Conservation (phyloP, 2,888 invertebrate species). For the Perizoma affinitatum region DNA sequence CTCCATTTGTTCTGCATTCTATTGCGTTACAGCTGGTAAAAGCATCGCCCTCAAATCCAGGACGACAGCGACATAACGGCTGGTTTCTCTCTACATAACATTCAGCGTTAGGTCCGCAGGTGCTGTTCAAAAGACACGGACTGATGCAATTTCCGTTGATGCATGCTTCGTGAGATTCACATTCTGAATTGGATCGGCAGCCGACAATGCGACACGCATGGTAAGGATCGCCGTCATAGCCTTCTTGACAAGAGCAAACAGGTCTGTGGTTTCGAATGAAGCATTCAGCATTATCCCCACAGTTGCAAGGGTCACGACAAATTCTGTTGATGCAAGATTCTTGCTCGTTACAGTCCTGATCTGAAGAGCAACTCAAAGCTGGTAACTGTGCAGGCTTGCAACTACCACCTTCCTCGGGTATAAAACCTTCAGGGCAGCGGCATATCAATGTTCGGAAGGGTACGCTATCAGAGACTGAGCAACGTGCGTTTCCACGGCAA, state of each 20-base stretch:
- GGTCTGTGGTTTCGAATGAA: slow-evolving; percentile 92
- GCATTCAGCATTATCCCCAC: slow-evolving; percentile 93
- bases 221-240: slow-evolving; percentile 94
- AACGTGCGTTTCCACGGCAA: slow-evolving; percentile 89
- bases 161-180: slow-evolving; percentile 92
- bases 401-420: slow-evolving; percentile 90
- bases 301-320: slow-evolving; percentile 94
- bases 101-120: slow-evolving; percentile 92
- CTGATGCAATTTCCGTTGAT: slow-evolving; percentile 93
- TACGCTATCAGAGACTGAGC: slow-evolving; percentile 92
- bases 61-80: slow-evolving; percentile 91
- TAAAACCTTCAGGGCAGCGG: slow-evolving; percentile 93
- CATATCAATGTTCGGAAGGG: slow-evolving; percentile 95
- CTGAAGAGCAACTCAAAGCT: slow-evolving; percentile 90
- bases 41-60: slow-evolving; percentile 92
- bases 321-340: slow-evolving; percentile 94
- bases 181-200: slow-evolving; percentile 92
- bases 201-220: slow-evolving; percentile 91
- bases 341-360: slow-evolving; percentile 90
- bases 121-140: slow-evolving; percentile 91
- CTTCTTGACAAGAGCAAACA: slow-evolving; percentile 92
- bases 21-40: slow-evolving; percentile 89
- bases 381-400: slow-evolving; percentile 89
- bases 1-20: slow-evolving; percentile 93
- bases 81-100: slow-evolving; percentile 89